These are phyloP conservation scores for Bradysia coprophila DNA, from an alignment of 1,140 invertebrate genomes.

Conservation along the genomic window DNA sequence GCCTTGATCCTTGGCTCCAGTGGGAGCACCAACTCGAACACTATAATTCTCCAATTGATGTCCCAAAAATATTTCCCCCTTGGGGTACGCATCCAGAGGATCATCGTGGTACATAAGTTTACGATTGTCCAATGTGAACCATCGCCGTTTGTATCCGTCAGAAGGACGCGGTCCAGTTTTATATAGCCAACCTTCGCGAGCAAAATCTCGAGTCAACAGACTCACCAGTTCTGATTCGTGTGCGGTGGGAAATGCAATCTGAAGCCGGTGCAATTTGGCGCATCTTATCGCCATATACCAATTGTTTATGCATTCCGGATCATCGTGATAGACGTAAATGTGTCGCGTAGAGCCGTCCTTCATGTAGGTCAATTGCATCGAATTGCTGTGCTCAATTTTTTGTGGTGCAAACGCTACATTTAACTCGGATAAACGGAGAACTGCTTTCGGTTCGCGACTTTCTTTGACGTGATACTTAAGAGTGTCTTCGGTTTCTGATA, in stretches of 20 bases:
- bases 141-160: conserved; percentile 65
- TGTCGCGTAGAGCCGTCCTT: conserved; percentile 68
- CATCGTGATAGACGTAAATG: conserved; percentile 73
- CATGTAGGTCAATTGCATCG: conserved; percentile 64
- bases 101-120: conserved; percentile 86
- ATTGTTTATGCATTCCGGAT: conserved; percentile 64
- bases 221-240: conserved; percentile 54
- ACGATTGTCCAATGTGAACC: conserved; percentile 76
- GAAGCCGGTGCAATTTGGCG: conserved; percentile 62
- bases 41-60: conserved; percentile 54
- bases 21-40: conserved; percentile 37
- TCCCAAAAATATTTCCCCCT: conserved; percentile 71
- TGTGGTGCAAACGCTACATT: conserved; percentile 71
- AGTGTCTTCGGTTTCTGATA: conserved; percentile 60
- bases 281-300: conserved; percentile 81
- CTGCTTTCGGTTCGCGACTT: conserved; percentile 64
- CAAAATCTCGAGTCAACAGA: conserved; percentile 60
- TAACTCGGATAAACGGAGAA: conserved; percentile 59
- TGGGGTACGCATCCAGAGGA: conserved; percentile 66
- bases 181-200: conserved; percentile 71
- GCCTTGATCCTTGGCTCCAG: conserved; percentile 51
- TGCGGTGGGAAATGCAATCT: conserved; percentile 66
- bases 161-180: conserved; percentile 66
- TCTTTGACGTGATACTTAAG: conserved; percentile 76
- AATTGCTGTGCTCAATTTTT: conserved; percentile 64